These are phyloP conservation scores for Achroia grisella DNA, from an alignment of 1,140 invertebrate species.

Conservation along the genomic window DNA sequence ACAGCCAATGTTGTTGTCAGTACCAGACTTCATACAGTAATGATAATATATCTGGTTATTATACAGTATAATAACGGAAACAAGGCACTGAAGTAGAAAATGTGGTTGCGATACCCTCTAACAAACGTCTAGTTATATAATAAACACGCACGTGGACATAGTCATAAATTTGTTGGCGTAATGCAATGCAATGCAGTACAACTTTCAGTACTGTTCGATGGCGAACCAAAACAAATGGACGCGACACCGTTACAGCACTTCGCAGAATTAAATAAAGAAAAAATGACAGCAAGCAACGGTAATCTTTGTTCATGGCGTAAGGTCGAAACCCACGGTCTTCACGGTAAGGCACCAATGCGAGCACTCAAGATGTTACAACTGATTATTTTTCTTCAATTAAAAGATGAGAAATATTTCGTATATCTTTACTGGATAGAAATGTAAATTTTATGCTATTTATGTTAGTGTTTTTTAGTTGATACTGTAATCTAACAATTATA, in stretches of 20 bases:
- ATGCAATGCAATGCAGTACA: conserved; percentile 18
- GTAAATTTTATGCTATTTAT: no score
- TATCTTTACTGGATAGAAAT: no score
- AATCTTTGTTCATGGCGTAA: conserved; percentile 53
- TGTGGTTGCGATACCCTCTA: neutral
- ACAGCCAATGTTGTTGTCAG: no score
- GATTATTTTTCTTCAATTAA: conserved; percentile 35
- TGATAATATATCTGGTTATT: no score
- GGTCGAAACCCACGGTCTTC: conserved; percentile 26
- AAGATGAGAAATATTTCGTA: neutral
- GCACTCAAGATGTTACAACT: conserved; percentile 14
- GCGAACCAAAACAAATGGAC: conserved; percentile 65
- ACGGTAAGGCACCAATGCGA: conserved; percentile 31
- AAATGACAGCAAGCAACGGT: conserved; percentile 52
- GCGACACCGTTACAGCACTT: conserved; percentile 64
- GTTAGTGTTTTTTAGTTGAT: no score
- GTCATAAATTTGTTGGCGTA: conserved; percentile 1
- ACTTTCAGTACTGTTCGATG: conserved; percentile 15
- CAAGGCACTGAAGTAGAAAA: neutral
- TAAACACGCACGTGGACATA: conserved; percentile 2
- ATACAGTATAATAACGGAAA: no score
- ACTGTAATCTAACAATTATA: no score
- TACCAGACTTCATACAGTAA: no score
- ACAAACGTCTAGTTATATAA: conserved; percentile 1
- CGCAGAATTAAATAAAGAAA: conserved; percentile 64